Conservation (phyloP, 2,113 vertebrate genomes). For the Spermophilus dauricus region DNA sequence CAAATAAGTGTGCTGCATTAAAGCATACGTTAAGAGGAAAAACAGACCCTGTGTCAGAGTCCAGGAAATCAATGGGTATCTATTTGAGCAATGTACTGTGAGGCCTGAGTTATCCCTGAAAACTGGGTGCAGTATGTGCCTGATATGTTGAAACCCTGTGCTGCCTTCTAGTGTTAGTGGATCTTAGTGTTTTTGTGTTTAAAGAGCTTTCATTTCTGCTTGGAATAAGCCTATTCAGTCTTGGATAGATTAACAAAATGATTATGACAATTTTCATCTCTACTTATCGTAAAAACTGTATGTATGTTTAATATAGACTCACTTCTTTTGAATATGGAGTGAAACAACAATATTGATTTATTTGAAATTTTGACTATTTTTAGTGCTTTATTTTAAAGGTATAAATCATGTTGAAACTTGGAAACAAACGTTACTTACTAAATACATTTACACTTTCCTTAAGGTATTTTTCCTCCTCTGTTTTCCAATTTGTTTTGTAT, state of each 20-base stretch:
- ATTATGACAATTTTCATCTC: conserved; percentile 66
- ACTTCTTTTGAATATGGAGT: conserved; percentile 14
- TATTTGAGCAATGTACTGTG: neutral
- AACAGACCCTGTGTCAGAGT: neutral
- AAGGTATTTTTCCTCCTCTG: conserved; percentile 49
- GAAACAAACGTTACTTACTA: conserved; percentile 67
- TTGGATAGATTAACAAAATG: conserved; percentile 62
- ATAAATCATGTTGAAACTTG: conserved; percentile 67
- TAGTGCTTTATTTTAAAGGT: conserved; percentile 62
- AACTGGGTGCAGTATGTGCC: neutral
- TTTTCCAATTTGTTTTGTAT: conserved; percentile 47
- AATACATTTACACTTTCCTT: conserved; percentile 63
- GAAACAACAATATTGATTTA: conserved; percentile 65
- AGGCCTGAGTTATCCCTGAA: neutral
- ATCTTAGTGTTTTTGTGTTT: conserved; percentile 51
- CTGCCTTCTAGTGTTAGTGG: neutral
- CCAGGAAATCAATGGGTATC: neutral
- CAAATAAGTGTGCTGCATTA: neutral
- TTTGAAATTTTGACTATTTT: conserved; percentile 57
- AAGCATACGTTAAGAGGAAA: neutral
- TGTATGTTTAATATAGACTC: conserved; percentile 56
- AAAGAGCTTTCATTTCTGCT: conserved; percentile 40
- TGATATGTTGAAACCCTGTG: neutral
- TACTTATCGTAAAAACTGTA: conserved; percentile 58
- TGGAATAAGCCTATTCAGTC: conserved; percentile 39